Conservation (phyloP, 1,140 invertebrate genomes). For the Drosophila subpulchrella region DNA sequence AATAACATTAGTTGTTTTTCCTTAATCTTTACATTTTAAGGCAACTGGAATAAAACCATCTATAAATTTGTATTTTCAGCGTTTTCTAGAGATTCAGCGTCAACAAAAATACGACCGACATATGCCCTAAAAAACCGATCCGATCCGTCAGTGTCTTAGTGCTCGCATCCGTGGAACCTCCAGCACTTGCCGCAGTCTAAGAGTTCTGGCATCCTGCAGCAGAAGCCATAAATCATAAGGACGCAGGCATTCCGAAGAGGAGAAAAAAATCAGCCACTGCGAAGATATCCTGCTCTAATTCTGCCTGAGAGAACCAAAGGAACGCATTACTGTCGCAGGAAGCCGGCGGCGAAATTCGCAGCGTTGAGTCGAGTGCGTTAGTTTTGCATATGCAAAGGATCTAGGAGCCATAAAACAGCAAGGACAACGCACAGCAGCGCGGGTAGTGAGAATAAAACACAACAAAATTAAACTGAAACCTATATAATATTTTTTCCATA, state of each 20-base stretch:
- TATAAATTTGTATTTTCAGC: neutral
- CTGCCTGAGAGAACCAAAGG: constrained; percentile 40
- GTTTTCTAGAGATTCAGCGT: neutral
- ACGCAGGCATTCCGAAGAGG: constrained; percentile 42
- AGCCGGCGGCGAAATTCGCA: constrained; percentile 28
- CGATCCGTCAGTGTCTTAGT: constrained; percentile 9
- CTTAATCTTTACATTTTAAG: too few species aligned
- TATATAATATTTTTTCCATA: constrained; percentile 47
- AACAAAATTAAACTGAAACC: constrained; percentile 53
- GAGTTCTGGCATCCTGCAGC: constrained; percentile 50
- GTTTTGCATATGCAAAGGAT: constrained; percentile 68
- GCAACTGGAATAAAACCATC: neutral
- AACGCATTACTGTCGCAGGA: constrained; percentile 40
- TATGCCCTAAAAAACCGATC: constrained; percentile 30
- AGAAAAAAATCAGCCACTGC: constrained; percentile 28
- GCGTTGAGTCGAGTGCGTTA: constrained; percentile 51
- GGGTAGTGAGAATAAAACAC: constrained; percentile 40
- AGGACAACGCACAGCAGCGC: constrained; percentile 54
- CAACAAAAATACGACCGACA: neutral
- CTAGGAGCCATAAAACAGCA: constrained; percentile 69
- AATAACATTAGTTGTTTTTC: too few species aligned
- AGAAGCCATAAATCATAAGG: constrained; percentile 66
- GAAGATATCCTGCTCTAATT: constrained; percentile 73
- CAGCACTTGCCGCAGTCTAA: constrained; percentile 61
- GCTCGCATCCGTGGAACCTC: constrained; percentile 35